Base-by-base conservation (phyloP, 2,113 vertebrate species). In the Vidua macroura region DNA sequence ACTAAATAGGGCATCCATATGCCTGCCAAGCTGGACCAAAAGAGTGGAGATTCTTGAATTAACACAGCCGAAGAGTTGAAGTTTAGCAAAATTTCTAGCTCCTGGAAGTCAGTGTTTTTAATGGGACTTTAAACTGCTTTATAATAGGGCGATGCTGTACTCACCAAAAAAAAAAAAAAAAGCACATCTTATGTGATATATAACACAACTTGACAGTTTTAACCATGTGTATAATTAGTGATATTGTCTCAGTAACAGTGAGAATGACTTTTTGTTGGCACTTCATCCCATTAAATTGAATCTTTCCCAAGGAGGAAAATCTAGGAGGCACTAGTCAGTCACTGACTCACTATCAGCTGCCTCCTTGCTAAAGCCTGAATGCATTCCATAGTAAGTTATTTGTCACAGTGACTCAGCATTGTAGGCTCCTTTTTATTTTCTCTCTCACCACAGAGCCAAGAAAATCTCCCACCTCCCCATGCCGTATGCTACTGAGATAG, bases 381-480 rank as follows among this genome's bases (percentile, higher is more conserved):
- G 96, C 98, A 98, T 98, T 98, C 98, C 97, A 97, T 97, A 97
- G 98, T 98, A 98, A 98, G 98, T 96, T 97, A 96, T 98, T 97
- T 97, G 96, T 97, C 97, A 97, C 92, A 97, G 97, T 98, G 98
- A 98, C 97, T 98, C 98, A 98, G 98, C 98, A 97, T 98, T 98
- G 98, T 98, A 98, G 97, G 98, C 98, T 98, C 97, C 97, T 98
- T 98, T 98, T 97, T 96, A 97, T 96, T 97, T 96, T 98, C 96
- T 97, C 97, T 97, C 97, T 98, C 97, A 97, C 97, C 97, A 97
- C 82, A 72, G 92, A 97, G 98, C 98, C 98, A 98, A 98, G 97
- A 98, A 98, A 97, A 90, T 97, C 98, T 98, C 97, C 98, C 98
- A 98, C 98, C 92, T 98, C 97, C 97, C 97, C 96, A 92, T 92